Percentiles rank a stretch among this genome's conserved stretches.
Conservation (phyloP, 2,888 invertebrate genomes). For the Drosophila merina region DNA sequence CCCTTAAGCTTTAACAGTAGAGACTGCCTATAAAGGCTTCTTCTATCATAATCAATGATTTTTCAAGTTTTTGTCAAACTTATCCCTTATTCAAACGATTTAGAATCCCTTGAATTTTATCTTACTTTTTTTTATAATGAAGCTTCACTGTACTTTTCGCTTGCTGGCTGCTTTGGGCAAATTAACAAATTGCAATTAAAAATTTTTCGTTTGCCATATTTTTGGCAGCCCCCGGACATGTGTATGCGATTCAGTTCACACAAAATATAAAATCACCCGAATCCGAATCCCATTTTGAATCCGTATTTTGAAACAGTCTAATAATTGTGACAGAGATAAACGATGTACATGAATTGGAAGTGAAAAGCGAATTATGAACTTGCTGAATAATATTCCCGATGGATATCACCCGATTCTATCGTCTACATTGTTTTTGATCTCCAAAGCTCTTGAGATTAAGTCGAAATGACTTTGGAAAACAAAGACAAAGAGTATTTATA, state of each 20-base stretch:
- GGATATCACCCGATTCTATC: conserved; percentile 5
- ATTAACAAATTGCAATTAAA: conserved; percentile 63
- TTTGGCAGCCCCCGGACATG: conserved; percentile 29
- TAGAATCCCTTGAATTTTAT: background rate
- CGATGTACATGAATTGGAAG: conserved; percentile 44
- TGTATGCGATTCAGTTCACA: conserved; percentile 31
- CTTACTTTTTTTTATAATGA: background rate
- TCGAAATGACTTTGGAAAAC: background rate
- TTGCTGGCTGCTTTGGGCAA: conserved; percentile 30
- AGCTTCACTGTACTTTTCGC: conserved; percentile 2
- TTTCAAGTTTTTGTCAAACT: too few species aligned
- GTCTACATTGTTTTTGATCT: conserved; percentile 1
- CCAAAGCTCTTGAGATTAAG: conserved; percentile 16
- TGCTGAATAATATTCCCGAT: conserved; percentile 18
- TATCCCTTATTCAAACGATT: too few species aligned
- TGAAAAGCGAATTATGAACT: conserved; percentile 38
- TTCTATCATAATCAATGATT: background rate
- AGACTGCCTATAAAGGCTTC: background rate
- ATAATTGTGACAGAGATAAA: conserved; percentile 48
- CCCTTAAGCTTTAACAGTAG: background rate
- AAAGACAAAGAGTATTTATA: background rate
- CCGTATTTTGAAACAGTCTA: conserved; percentile 15
- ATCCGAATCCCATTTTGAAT: conserved; percentile 7
- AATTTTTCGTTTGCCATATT: conserved; percentile 51
- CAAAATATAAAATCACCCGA: conserved; percentile 34